Base-by-base conservation (phyloP, 2,113 vertebrate genomes). In the Chaenocephalus aceratus region DNA sequence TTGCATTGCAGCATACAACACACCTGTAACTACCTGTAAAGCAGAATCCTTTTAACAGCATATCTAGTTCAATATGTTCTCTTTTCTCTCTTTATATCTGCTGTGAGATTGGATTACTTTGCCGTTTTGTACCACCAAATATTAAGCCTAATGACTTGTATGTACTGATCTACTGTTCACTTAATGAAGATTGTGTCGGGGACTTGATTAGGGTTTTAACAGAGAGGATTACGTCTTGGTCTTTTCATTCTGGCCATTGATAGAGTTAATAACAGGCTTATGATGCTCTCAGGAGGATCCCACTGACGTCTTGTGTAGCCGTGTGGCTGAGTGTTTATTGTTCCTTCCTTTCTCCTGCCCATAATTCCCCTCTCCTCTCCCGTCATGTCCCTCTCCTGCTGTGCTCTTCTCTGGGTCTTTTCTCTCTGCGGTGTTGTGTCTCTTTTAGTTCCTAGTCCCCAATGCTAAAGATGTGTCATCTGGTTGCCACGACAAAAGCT, bases 181-280 rank as follows among this genome's bases (percentile, higher is more conserved):
- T 71, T 74, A 81, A 71, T 81, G 81, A 80, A 78, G 63, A 80
- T 66, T 51, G 67, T 67, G 52, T 75, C 66, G 64, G 46, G 8
- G 72, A 83, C 61, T 75, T 77, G 66, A 85, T 90, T 48, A 60
- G 58, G 62, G 72, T 79, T 82, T 79, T 77, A 87, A 72, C 66
- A 62, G 36, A 3, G 23, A 70, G 84, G 84, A 83, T 86, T 86
- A 88, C 75, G 71, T 66, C 65, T 62, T 80, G 46, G 56, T 77
- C 67, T 58, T 79, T 75, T 79, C 66, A 73, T 77, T 83, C 59
- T 82, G 86, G 59, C 79, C 84, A 78, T 77, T 82, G 80, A 85
- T 86, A 74, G 64, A 88, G 80, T 75, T 88, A 89, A 88, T 91
- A 86, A 85, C 72, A 74, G 82, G 68, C 78, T 80, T 82, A 87